Percentiles rank a stretch among this genome's conserved stretches.
Evolutionary conservation across 1,140 invertebrate genomes (phyloP).

Genomic region (Cotesia glomerata): DNA sequence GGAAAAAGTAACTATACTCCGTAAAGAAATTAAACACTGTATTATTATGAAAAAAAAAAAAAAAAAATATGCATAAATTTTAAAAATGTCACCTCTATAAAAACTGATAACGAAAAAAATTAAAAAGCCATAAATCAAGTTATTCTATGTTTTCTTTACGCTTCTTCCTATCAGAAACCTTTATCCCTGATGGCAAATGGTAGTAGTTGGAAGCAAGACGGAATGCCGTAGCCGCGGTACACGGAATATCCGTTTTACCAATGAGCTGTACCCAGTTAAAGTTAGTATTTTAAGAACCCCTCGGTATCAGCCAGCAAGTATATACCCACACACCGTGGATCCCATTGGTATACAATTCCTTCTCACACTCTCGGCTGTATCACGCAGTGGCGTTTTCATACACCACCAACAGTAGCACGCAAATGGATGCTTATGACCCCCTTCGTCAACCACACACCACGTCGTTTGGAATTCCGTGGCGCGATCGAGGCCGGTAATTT

Average conservation of each 20-base stretch:
- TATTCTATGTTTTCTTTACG: conserved; percentile 20
- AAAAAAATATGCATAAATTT: neutral
- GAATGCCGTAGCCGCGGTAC: conserved; percentile 47
- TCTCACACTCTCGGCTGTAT: conserved; percentile 1
- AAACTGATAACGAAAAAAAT: neutral
- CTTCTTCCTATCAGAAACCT: conserved; percentile 18
- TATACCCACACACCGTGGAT: neutral
- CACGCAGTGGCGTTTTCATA: neutral
- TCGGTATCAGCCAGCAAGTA: neutral
- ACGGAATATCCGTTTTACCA: conserved; percentile 59
- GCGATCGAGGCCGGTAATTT: conserved; percentile 59
- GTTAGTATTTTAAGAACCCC: conserved; percentile 42
- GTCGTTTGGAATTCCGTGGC: conserved; percentile 14
- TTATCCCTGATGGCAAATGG: conserved; percentile 28
- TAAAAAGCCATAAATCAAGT: neutral
- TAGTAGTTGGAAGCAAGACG: conserved; percentile 40
- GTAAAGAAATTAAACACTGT: no score
- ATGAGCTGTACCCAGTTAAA: conserved; percentile 40
- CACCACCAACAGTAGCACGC: conserved; percentile 7
- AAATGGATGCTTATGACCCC: conserved; percentile 22
- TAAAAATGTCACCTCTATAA: neutral
- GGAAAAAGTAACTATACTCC: no score
- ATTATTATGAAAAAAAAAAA: neutral
- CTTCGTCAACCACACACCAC: conserved; percentile 5
- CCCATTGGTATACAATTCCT: neutral